Percentiles rank a stretch among this genome's conserved stretches.
Evolutionary conservation across 2,113 vertebrate species (phyloP).

Genomic region (Cacatua alba): DNA sequence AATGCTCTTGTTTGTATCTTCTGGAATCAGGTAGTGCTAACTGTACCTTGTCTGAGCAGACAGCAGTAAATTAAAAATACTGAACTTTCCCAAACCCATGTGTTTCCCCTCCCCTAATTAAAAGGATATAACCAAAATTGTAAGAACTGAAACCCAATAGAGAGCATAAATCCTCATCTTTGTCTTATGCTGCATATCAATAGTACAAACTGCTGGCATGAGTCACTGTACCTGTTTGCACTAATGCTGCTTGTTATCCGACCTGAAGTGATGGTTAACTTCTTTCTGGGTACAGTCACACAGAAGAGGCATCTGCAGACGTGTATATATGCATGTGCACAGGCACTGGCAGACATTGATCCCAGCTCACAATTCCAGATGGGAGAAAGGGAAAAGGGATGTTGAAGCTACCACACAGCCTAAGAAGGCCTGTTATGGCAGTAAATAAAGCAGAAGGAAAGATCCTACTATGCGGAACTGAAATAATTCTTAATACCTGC

Average conservation of each 20-base stretch:
- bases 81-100: background rate
- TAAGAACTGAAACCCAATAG: background rate
- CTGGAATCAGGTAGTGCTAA: background rate
- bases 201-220: background rate
- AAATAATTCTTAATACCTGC: background rate
- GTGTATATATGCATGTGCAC: rapidly evolving
- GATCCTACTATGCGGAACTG: background rate
- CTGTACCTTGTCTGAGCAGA: background rate
- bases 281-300: background rate
- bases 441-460: background rate
- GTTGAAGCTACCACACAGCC: rapidly evolving
- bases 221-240: background rate
- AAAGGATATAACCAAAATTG: background rate
- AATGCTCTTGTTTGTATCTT: background rate
- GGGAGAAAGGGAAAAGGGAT: background rate
- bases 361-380: background rate
- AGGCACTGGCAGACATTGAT: background rate
- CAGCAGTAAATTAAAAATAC: background rate
- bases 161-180: background rate
- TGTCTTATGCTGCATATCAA: background rate
- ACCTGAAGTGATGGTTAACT: background rate
- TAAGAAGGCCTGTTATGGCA: background rate
- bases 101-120: background rate
- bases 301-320: background rate
- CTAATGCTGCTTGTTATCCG: background rate